Conservation (phyloP, 2,113 vertebrate genomes). For the Nesoenas mayeri region DNA sequence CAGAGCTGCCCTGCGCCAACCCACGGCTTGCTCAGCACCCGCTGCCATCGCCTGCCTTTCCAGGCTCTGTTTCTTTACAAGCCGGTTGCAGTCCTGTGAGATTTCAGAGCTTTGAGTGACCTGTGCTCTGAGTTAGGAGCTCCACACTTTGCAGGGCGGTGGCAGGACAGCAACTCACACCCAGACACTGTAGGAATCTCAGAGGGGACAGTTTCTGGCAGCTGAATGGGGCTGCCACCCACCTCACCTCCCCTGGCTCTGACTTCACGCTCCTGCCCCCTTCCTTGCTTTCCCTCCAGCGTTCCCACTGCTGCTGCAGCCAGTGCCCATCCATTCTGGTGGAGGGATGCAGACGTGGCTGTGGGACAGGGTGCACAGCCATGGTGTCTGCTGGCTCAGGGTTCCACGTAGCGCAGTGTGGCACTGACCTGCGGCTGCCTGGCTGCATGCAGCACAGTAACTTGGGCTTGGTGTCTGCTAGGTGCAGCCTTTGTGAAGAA, state of each 20-base stretch:
- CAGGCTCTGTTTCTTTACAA: neutral
- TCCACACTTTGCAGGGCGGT: neutral
- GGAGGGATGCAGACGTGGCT: neutral
- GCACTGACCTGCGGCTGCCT: neutral
- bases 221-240: neutral
- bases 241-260: neutral
- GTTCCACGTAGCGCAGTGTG: neutral
- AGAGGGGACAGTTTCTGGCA: neutral
- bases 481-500: neutral
- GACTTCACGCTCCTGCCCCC: neutral
- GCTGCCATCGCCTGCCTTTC: neutral
- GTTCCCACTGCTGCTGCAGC: neutral
- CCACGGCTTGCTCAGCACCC: neutral
- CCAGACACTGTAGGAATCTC: neutral
- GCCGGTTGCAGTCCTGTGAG: neutral
- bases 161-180: accelerated
- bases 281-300: neutral
- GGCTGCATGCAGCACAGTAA: neutral
- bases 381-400: neutral
- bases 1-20: neutral
- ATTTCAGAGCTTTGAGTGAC: neutral
- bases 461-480: neutral
- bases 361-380: neutral
- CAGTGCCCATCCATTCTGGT: neutral
- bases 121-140: neutral